Evolutionary conservation across 2,113 vertebrate species (phyloP), one percentile per base, ranked within the genome.

Genomic region (Paracanthobrama guichenoti): DNA sequence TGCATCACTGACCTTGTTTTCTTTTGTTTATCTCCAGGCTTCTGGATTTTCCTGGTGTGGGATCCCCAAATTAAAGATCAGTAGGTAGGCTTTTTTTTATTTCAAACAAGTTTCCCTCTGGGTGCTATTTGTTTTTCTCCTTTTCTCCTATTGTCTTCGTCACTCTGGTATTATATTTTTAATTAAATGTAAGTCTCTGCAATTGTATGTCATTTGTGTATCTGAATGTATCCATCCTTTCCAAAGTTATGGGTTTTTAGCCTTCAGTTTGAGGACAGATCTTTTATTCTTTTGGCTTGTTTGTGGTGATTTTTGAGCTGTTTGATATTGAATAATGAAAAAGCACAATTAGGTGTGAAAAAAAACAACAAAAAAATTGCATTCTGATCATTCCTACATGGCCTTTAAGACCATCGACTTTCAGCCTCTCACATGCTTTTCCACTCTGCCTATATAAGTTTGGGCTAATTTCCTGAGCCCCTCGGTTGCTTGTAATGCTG

Each of bases 381-480:
- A 57, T 76, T 55, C 48, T 76, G 18, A 57, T 57, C 26, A 53
- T 76, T 76, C 18, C 26, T 13, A 28, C 48, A 20, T 35, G 69
- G 46, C 42, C 12, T 57, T 39, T 35, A 39, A 59, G 75, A 42
- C 75, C 31, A 76, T 1, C 22, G 73, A 55, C 7, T 59, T 50
- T n/a, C 28, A 59, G 7, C 7, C 53, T 42, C 20, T 77, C 7
- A 0, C 26, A 16, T 64, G 74, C 22, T 53, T 59, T 77, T 78
- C 26, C 24, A 72, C 77, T 71, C 79, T 77, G 60, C 74, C 78
- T 35, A 1, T 62, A 12, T 73, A 31, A 86, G 39, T 16, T 46
- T 79, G 76, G 59, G 74, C 66, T 89, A 87, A 90, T 87, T 87
- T 85, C 57, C 66, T 81, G 22, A 89, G 81, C 35, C 78, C 72